Evolutionary conservation across 2,888 invertebrate species (phyloP), one percentile per base, ranked within the genome.

Genomic region (Agrotis segetum): DNA sequence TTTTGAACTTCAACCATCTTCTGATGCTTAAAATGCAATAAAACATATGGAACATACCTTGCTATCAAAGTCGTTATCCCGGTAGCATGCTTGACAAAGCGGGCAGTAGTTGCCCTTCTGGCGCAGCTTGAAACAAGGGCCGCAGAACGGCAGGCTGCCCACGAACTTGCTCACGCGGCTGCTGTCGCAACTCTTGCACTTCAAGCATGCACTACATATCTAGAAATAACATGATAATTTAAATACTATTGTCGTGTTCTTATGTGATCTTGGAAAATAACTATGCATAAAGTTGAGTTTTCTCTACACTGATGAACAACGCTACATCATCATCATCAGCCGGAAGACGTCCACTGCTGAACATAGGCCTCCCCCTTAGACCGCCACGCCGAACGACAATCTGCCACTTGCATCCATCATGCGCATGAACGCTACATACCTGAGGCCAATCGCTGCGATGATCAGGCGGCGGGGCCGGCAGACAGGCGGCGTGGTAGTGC

Each of bases 61-160:
- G 84, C 98, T 97, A 89, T 98, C 98, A 92, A 98, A 99, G 91
- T 99, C 99, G 89, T 99, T 98, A 90, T 99, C 98, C 85, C 98
- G 98, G 93, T 99, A 99, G 92, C 98, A 99, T 82, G 98, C 98
- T 89, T 99, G 98, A 93, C 99, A 99, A 1, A 99, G 96, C 0
- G 99, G 99, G 92, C 99, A 99, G 91, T 97, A 99, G 92, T 98
- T 99, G 76, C 98, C 99, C 91, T 98, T 98, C 89, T 98, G 98
- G 72, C 98, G 97, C 73, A 98, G 96, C 88, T 98, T 98, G 91
- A 99, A 98, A 93, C 99, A 99, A 53, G 97, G 97, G 46, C 97
- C 97, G 92, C 99, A 99, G 90, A 99, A 97, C 6, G 98, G 98
- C 85, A 98, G 96, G 91, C 99, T 98, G 16, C 98, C 98, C 50